Evolutionary conservation across 2,888 invertebrate genomes (phyloP), one percentile per base, ranked within the genome.

Genomic region (Morpho helenor): DNA sequence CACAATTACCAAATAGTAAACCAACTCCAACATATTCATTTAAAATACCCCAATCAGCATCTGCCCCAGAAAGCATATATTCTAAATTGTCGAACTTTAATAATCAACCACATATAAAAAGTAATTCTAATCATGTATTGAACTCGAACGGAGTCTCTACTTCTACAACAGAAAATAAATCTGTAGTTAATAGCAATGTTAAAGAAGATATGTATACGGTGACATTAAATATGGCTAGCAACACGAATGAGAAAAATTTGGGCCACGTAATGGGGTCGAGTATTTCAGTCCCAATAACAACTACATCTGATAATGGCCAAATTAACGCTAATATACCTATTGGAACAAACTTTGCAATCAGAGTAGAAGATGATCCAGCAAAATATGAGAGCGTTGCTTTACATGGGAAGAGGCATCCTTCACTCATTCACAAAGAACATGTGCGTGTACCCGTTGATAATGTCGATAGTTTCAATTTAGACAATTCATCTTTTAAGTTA

Each of bases 261-360:
- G 77, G 77, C 0, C 81, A 85, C 71, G 80, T 82, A 0, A 68
- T 87, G 61, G 87, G 87, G 8, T 82, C 87, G 22, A 88, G 85
- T 65, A 72, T 86, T 9, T 77, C 87, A 16, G 84, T 86, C 23
- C 77, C 87, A 8, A 68, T 87, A 43, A 77, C 73, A n/a, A 73
- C 74, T 16, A 71, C 77, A 16, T 65, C 76, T 8, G 77, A 81
- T 61, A 75, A 72, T 63, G 78, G 73, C 2, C 77, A 78, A 65
- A 69, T 86, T 40, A 89, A 91, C 63, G 75, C 91, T 40, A 80
- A 89, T 65, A 91, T 91, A 66, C 90, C 91, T 8, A 89, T 91
- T 58, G 86, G 88, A 50, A 91, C 91, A 1, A 91, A 91, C 63
- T 84, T 91, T 68, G 91, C 91, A 44, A 90, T 91, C 16, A 79